Evolutionary conservation across 2,113 vertebrate species (phyloP).

Genomic region (Thunnus maccoyii): DNA sequence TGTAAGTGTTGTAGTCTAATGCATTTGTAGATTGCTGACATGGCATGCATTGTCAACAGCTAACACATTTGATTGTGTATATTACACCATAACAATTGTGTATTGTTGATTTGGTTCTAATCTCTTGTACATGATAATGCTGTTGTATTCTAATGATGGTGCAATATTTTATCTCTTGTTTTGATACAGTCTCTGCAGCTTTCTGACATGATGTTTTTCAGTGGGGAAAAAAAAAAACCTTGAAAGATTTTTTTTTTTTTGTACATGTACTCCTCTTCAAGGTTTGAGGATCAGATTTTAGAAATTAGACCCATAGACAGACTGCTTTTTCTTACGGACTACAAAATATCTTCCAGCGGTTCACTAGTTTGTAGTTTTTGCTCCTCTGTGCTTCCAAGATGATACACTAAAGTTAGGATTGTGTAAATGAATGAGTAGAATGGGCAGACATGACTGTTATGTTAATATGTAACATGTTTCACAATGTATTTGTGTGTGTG

Average conservation of each 20-base stretch:
- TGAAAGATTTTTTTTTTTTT: slow-evolving; percentile 54
- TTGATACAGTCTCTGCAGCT: slow-evolving; percentile 81
- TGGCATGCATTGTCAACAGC: slow-evolving; percentile 78
- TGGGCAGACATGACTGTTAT: slow-evolving; percentile 71
- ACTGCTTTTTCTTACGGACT: slow-evolving; percentile 66
- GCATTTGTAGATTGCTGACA: slow-evolving; percentile 77
- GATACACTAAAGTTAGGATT: slow-evolving; percentile 53
- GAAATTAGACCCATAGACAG: slow-evolving; percentile 42
- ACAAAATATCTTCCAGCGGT: slow-evolving; percentile 81
- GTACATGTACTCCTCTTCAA: slow-evolving; percentile 59
- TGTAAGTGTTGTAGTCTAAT: slow-evolving; percentile 75
- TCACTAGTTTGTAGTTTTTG: slow-evolving; percentile 69
- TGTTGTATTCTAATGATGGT: slow-evolving; percentile 85
- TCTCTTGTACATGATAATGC: slow-evolving; percentile 79
- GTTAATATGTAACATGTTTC: slow-evolving; percentile 29
- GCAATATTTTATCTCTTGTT: slow-evolving; percentile 87
- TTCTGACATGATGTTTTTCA: slow-evolving; percentile 71
- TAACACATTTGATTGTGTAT: slow-evolving; percentile 80
- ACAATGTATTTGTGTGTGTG: slow-evolving; percentile 22
- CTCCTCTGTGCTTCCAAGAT: slow-evolving; percentile 85
- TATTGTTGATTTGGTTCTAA: slow-evolving; percentile 72
- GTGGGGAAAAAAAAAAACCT: slow-evolving; percentile 26
- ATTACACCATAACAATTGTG: slow-evolving; percentile 80
- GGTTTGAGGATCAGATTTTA: slow-evolving; percentile 56
- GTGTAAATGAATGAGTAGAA: slow-evolving; percentile 47